Conservation (phyloP, 2,888 invertebrate species). For the Nomada ruficornis region DNA sequence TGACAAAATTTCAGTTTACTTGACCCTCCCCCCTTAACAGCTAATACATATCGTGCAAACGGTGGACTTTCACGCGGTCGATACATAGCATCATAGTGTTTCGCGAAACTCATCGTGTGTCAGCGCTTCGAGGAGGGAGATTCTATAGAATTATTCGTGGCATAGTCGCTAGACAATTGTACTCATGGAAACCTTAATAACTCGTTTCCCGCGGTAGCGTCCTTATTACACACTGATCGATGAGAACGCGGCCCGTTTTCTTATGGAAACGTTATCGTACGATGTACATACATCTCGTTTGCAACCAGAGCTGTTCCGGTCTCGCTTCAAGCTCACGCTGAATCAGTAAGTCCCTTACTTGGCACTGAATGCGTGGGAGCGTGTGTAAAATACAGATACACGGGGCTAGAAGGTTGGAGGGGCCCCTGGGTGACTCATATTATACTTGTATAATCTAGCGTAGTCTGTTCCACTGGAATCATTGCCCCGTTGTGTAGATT, state of each 20-base stretch:
- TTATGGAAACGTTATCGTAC: conserved; percentile 14
- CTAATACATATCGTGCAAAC: not conserved
- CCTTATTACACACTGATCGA: conserved; percentile 23
- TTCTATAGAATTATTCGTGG: not conserved
- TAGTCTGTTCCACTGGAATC: conserved; percentile 30
- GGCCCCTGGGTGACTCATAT: conserved; percentile 52
- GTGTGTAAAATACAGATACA: conserved; percentile 66
- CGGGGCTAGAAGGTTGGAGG: conserved; percentile 54
- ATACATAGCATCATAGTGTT: too few species aligned
- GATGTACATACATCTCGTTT: not conserved
- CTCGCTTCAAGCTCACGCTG: conserved; percentile 51
- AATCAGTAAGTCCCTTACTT: conserved; percentile 57
- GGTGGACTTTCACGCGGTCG: not conserved
- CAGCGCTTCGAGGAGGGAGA: not conserved
- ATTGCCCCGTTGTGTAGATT: conserved; percentile 20
- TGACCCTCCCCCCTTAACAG: too few species aligned
- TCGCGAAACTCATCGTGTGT: not conserved
- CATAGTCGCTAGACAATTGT: not conserved
- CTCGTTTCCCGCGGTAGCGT: not conserved
- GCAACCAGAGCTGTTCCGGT: conserved; percentile 42
- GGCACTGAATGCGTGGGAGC: conserved; percentile 69
- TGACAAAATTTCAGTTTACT: too few species aligned
- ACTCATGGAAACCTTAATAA: conserved; percentile 2
- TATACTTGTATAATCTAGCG: conserved; percentile 29
- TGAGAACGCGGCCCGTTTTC: conserved; percentile 16